Evolutionary conservation across 1,140 invertebrate species (phyloP).

Genomic region (Cryptotermes secundus): DNA sequence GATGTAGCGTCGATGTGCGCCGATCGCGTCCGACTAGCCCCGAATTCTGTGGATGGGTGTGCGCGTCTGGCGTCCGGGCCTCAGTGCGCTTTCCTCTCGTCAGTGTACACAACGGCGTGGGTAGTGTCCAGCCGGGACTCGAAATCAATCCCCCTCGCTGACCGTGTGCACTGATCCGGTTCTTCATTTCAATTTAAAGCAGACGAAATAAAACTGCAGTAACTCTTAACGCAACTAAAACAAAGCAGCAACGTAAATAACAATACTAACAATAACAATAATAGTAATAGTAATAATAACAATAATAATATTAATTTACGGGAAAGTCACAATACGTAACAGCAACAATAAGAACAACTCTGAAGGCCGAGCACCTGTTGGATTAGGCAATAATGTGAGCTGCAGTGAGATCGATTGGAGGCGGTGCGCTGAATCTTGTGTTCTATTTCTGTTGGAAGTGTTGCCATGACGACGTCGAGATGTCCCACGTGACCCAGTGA

Average conservation of each 20-base stretch:
- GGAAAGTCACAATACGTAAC: not conserved
- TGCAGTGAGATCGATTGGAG: not conserved
- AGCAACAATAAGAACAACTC: not conserved
- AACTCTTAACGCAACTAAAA: not conserved
- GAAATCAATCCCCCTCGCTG: not conserved
- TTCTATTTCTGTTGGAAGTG: constrained; percentile 8
- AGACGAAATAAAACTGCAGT: not conserved
- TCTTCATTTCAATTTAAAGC: not conserved
- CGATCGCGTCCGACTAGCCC: not conserved
- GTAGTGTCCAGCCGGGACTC: not conserved
- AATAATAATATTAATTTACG: not conserved
- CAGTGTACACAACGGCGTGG: not conserved
- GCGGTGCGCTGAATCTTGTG: not conserved
- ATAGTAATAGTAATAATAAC: not conserved
- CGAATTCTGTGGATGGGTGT: not conserved
- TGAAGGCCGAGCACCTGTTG: not conserved
- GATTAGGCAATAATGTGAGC: not conserved
- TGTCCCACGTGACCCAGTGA: not conserved
- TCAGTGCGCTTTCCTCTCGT: not conserved
- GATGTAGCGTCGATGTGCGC: not conserved
- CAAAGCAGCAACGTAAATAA: not conserved
- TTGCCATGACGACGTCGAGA: not conserved
- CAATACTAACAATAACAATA: not conserved
- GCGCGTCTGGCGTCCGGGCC: not conserved
- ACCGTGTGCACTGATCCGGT: not conserved